Base-by-base conservation (phyloP, 1,140 invertebrate genomes). In the Chlorops oryzae region DNA sequence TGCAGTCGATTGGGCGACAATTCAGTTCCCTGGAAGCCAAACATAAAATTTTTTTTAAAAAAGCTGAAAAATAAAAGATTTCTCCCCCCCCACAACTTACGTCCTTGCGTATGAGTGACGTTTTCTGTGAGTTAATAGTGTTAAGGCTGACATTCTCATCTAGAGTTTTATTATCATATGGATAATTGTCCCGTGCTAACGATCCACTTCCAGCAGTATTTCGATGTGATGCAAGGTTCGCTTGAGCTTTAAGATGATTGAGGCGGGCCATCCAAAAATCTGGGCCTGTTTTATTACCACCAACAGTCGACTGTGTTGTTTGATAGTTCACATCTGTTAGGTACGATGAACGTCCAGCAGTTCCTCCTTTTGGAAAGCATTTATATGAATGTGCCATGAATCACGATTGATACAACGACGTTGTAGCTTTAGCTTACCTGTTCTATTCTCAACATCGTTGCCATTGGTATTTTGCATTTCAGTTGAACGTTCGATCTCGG, bases 401-500 rank as follows among this genome's bases (percentile, higher is more conserved):
- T n/a, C n/a, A n/a, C n/a, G n/a, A n/a, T n/a, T n/a, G n/a, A n/a
- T n/a, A n/a, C n/a, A n/a, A n/a, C n/a, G n/a, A n/a, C n/a, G n/a
- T n/a, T n/a, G n/a, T n/a, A 15, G 28, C 9, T 10, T 15, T 15
- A 15, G 15, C 9, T 32, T 32, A 10, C 9, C 28, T 32, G 28
- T 10, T 15, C 9, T 32, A 32, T 32, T 32, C 15, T 32, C 28
- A 10, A 32, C 28, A 15, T 32, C 15, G 15, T 32, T 15, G 15
- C 28, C 28, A 32, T 15, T 32, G 9, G 15, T 32, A 32, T 32
- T 27, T 22, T 39, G 37, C 9, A 39, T 17, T 39, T 13, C 4
- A 42, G 5, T 22, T 7, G 12, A 62, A 6, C 66, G 59, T 27
- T 71, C 89, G 32, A 96, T 90, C 50, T 87, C 83, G 45, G 83